Conservation (phyloP, 2,113 vertebrate species). For the Malurus alboscapulatus region DNA sequence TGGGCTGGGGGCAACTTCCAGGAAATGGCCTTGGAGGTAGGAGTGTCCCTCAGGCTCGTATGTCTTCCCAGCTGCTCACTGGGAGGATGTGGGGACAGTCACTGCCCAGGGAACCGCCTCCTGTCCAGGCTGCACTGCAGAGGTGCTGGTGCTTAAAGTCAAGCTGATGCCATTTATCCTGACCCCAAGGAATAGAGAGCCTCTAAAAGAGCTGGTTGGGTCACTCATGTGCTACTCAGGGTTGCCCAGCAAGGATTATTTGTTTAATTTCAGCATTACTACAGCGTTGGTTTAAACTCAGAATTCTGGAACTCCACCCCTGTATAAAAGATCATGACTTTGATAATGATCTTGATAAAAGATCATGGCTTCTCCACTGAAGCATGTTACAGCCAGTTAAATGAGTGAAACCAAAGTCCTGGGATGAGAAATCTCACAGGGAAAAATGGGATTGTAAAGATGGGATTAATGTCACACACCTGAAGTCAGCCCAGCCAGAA, state of each 20-base stretch:
- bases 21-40: conserved; percentile 86
- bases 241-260: not conserved
- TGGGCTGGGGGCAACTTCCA: conserved; percentile 83
- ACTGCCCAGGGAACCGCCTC: not conserved
- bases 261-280: not conserved
- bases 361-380: not conserved
- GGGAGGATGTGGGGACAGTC: not conserved
- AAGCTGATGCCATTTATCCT: not conserved
- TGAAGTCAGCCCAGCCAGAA: not conserved
- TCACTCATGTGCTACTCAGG: not conserved
- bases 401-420: not conserved
- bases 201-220: not conserved
- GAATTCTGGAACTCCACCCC: not conserved
- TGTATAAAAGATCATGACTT: not conserved
- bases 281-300: not conserved
- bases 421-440: not conserved
- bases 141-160: not conserved
- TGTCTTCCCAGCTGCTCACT: not conserved
- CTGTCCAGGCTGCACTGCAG: not conserved
- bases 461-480: too few species aligned
- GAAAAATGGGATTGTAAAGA: not conserved
- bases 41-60: not conserved
- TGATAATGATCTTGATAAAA: not conserved
- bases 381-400: not conserved
- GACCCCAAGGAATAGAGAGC: not conserved